Evolutionary conservation across 37 sponge, comb jelly and placozoan genomes (phyloP), one percentile per base, ranked within the genome.

Genomic region (Chondrosia reniformis): DNA sequence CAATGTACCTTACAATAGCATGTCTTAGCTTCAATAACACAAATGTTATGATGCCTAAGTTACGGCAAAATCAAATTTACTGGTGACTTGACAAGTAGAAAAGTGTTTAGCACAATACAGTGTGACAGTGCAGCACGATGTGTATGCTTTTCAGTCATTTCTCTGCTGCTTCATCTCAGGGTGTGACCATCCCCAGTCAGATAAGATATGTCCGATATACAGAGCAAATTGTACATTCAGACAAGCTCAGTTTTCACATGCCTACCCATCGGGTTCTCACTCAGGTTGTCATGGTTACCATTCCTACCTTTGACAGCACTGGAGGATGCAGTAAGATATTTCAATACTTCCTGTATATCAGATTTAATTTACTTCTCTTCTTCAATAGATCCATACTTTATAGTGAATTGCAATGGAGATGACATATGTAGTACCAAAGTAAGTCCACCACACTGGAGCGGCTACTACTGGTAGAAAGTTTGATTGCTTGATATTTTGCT

Each of bases 131-230:
- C 27, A 10, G 54, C 4, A 25, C 30, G 6, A 55, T 75, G 55
- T 46, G 46, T n/a, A n/a, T n/a, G n/a, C n/a, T n/a, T n/a, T n/a
- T n/a, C n/a, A n/a, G n/a, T n/a, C 55, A 52, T 52, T 52, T n/a
- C n/a, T 52, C 15, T 52, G 19, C 19, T 52, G 19, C 9, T 61
- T 28, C n/a, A n/a, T n/a, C 38, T 12, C 59, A 81, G 82, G 82
- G 82, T 0, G 82, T 81, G 45, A 81, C 82, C 37, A 81, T 81
- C 36, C 82, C 82, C 0, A 81, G 82, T 43, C 82, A 81, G 25
- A 43, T 38, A 17, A 40, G 82, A 17, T 81, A 81, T 7, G 75
- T 81, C 13, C 73, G 54, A 21, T 81, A 81, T 44, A 74, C 75
- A 27, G 74, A 81, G 39, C 30, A 74, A 46, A 30, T 74, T 19